These are phyloP conservation scores for Sphenopsis melanotis DNA, from an alignment of 2,797 vertebrate genomes.

Conservation along the genomic window DNA sequence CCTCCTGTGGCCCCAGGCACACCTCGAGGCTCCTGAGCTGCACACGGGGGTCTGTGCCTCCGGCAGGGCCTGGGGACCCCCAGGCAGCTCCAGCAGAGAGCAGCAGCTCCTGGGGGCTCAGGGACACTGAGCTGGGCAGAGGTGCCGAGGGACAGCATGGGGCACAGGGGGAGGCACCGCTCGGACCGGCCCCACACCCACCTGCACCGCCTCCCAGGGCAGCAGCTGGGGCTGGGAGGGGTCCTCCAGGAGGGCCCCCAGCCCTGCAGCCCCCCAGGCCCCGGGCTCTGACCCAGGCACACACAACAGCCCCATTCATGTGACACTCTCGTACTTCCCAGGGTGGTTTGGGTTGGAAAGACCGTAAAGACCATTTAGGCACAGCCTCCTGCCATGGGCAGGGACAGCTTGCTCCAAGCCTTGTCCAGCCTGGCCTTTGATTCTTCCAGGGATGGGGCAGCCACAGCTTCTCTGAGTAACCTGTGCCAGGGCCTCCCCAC, in stretches of 20 bases:
- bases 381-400: neutral
- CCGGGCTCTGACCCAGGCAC: neutral
- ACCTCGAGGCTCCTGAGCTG: neutral
- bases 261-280: neutral
- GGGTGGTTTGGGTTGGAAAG: neutral
- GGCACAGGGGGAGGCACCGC: neutral
- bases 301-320: neutral
- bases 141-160: fast-evolving
- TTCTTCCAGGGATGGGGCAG: neutral
- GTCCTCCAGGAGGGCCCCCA: neutral
- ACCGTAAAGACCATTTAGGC: neutral
- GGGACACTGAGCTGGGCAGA: too few relatives aligned
- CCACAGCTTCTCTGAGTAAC: neutral
- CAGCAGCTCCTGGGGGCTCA: fast-evolving
- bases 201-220: fast-evolving
- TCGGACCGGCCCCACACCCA: neutral
- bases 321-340: fast-evolving
- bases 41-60: too few relatives aligned
- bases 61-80: too few relatives aligned
- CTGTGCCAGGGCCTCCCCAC: neutral
- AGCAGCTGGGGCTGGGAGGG: neutral
- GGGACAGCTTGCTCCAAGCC: neutral
- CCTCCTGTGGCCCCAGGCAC: neutral
- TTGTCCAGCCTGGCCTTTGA: neutral
- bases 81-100: neutral